Base-by-base conservation (phyloP, 2,797 vertebrate genomes). In the Lithobates pipiens region DNA sequence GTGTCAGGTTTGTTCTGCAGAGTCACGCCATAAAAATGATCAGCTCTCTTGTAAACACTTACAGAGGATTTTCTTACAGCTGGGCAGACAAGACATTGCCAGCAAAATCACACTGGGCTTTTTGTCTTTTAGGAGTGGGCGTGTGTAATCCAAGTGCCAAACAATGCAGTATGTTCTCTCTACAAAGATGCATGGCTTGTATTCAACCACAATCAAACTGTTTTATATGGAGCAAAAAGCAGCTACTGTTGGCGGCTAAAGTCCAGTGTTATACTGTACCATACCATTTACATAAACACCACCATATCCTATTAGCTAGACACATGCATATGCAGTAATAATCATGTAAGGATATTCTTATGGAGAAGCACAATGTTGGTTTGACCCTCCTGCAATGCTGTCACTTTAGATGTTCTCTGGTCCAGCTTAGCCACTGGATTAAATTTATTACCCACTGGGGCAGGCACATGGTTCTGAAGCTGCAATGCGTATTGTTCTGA, bases 401-500 rank as follows among this genome's bases (percentile, higher is more conserved):
- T 95, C 36, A 95, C 93, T 0, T 46, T 71, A 0, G 93, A 94
- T 0, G 92, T 94, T 4, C 89, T 89, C 84, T 93, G 95, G 88
- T 96, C 95, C 91, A 99, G 86, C 76, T 80, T 80, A 21, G 97
- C 96, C 74, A 98, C 95, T 0, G 95, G 90, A 77, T 84, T 36
- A 0, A 91, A 80, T 0, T 86, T 57, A 86, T 95, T 91, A 89
- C 95, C 96, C 61, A 93, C 88, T 0, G 92, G 88, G 54, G 89
- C 88, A 0, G 91, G 88, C 29, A 94, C 39, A 65, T 92, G 92
- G 92, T 97, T 97, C 91, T 97, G 96, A 44, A 99, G 96, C 90
- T 97, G 96, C 71, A 99, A 94, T 76, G 97, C 94, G 0, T 99
- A 99, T 90, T 99, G 98, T 63, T 99, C 98, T 3, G 96, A 98